phyloP scores from a whole-genome alignment of 2,113 vertebrate species.

The Collichthys lucidus region DNA sequence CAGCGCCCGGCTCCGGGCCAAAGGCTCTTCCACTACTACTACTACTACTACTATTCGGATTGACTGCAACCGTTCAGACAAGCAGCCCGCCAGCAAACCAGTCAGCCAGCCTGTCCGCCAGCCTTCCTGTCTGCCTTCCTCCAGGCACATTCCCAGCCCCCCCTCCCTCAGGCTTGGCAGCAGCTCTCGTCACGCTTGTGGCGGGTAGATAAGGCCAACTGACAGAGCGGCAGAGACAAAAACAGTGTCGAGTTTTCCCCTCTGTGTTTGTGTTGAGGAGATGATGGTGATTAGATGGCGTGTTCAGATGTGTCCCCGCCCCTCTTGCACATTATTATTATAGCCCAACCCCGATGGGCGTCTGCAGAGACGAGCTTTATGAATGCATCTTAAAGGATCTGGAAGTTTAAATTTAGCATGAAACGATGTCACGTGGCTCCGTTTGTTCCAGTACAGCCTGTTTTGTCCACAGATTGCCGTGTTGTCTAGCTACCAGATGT shows the following conservation, averaged over 20 bases:
- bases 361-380: background rate
- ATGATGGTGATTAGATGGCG: background rate
- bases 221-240: background rate
- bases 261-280: background rate
- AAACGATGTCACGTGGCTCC: background rate
- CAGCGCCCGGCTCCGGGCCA: slow-evolving; percentile 40
- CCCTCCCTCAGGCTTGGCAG: slow-evolving; percentile 39
- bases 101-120: too few relatives aligned
- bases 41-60: background rate
- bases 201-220: slow-evolving; percentile 29
- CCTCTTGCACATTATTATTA: fast-evolving
- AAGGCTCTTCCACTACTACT: slow-evolving; percentile 18
- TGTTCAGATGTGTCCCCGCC: background rate
- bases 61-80: slow-evolving; percentile 34
- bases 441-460: background rate
- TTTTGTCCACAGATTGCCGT: background rate
- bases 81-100: slow-evolving; percentile 41
- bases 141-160: background rate
- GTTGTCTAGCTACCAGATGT: slow-evolving; percentile 8
- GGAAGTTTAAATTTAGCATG: too few relatives aligned
- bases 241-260: background rate
- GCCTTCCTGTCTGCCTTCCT: slow-evolving; percentile 2
- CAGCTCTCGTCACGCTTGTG: slow-evolving; percentile 8
- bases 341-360: background rate
- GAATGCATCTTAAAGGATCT: background rate